A percentile compares a stretch with the other conserved stretches of the same genome.
These are phyloP conservation scores for Gymnothorax reevesii DNA, from an alignment of 2,797 vertebrate species.

Conservation along the genomic window DNA sequence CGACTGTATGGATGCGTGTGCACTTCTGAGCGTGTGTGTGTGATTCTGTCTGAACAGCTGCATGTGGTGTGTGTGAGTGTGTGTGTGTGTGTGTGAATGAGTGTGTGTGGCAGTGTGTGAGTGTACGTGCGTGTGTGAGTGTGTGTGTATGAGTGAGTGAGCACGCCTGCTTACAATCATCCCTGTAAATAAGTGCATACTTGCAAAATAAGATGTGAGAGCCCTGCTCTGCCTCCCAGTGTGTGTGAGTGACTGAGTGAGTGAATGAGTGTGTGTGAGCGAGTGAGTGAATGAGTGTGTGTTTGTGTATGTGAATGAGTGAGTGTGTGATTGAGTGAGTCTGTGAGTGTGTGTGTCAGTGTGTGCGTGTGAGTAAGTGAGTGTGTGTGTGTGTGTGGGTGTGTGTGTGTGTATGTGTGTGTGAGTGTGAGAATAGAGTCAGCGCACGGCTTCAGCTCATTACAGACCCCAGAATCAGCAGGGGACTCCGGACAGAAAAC, in stretches of 20 bases:
- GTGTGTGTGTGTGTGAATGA: neutral
- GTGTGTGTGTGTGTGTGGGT: neutral
- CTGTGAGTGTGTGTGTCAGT: neutral
- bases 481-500: neutral
- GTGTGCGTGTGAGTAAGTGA: neutral
- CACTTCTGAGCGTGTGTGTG: neutral
- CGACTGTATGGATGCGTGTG: too few relatives aligned
- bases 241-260: too few relatives aligned
- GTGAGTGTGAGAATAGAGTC: neutral
- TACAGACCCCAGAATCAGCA: neutral
- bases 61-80: neutral
- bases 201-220: too few relatives aligned
- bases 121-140: too few relatives aligned
- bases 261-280: neutral
- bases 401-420: neutral
- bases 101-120: neutral
- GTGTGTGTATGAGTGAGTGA: too few relatives aligned
- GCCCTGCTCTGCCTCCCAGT: too few relatives aligned
- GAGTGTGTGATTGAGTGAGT: neutral
- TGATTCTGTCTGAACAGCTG: neutral
- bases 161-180: too few relatives aligned
- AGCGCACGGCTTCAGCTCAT: neutral
- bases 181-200: neutral
- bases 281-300: neutral
- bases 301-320: neutral